A percentile compares a stretch with the other conserved stretches of the same genome.
These are phyloP conservation scores for Agonum fuliginosum DNA, from an alignment of 2,888 invertebrate species.

Conservation along the genomic window DNA sequence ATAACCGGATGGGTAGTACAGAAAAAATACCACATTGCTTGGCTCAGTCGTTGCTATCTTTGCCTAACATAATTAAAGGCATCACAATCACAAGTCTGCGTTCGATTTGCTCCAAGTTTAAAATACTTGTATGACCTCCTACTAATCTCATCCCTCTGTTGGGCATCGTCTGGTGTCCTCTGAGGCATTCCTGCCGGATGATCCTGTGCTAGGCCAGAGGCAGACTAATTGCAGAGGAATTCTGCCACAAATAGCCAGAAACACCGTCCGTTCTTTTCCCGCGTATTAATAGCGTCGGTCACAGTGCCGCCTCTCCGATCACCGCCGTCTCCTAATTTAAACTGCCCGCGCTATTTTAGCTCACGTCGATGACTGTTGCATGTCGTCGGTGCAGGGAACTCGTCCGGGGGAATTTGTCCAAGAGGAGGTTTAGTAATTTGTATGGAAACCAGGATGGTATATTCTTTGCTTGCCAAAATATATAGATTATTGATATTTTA, in stretches of 20 bases:
- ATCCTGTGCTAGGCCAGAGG: conserved; percentile 41
- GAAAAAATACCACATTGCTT: no score
- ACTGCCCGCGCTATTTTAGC: conserved; percentile 26
- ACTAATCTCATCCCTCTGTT: background rate
- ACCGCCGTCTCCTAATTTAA: conserved; percentile 19
- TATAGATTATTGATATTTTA: no score
- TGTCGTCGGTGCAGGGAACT: no score
- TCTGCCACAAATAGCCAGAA: conserved; percentile 53
- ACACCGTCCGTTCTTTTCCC: conserved; percentile 33
- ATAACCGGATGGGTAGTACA: no score
- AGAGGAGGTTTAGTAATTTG: no score
- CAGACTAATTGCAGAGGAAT: conserved; percentile 58
- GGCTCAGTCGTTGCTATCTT: no score
- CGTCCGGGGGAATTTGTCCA: no score
- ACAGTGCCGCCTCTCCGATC: background rate
- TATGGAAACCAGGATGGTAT: no score
- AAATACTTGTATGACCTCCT: background rate
- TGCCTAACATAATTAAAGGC: no score
- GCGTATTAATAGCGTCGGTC: conserved; percentile 20
- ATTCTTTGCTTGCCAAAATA: no score
- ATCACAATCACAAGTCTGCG: no score
- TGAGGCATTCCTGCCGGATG: conserved; percentile 50
- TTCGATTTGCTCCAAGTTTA: no score
- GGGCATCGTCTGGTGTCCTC: background rate
- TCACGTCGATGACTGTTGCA: conserved; percentile 22